These are phyloP conservation scores for Polia nebulosa DNA, from an alignment of 2,888 invertebrate genomes.

Conservation along the genomic window DNA sequence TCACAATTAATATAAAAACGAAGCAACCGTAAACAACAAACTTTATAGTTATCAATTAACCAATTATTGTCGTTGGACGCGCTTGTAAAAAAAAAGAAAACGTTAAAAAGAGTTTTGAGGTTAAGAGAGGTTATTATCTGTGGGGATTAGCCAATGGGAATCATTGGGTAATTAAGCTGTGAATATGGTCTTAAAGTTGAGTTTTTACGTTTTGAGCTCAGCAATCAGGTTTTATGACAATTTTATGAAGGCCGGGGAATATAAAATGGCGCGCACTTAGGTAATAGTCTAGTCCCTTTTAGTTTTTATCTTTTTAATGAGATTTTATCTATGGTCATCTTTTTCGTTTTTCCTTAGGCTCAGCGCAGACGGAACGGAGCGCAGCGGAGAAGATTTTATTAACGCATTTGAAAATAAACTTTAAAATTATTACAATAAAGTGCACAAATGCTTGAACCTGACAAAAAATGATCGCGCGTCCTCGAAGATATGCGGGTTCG, in stretches of 20 bases:
- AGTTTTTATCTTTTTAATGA: constrained; percentile 35
- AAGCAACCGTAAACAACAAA: constrained; percentile 57
- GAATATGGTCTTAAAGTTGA: constrained; percentile 42
- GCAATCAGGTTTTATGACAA: constrained; percentile 57
- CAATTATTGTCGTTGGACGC: constrained; percentile 63
- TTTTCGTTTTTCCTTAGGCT: constrained; percentile 11
- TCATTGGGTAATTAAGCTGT: constrained; percentile 53
- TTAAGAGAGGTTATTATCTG: constrained; percentile 58
- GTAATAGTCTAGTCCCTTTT: constrained; percentile 39
- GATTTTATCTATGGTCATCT: constrained; percentile 34
- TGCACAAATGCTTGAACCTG: too few relatives aligned
- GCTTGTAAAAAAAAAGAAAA: constrained; percentile 35
- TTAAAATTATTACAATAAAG: too few relatives aligned
- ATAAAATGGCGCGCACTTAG: constrained; percentile 52
- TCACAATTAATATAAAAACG: constrained; percentile 35
- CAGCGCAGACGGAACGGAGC: too few relatives aligned
- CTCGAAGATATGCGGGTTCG: too few relatives aligned
- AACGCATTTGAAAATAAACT: too few relatives aligned
- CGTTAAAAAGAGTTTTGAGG: constrained; percentile 47
- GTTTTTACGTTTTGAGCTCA: constrained; percentile 51
- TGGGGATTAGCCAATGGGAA: constrained; percentile 57
- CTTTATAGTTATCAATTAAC: constrained; percentile 67
- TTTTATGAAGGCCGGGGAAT: constrained; percentile 53
- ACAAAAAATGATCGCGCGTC: too few relatives aligned
- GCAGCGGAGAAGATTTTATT: too few relatives aligned